Base-by-base conservation (phyloP, 2,113 vertebrate genomes). In the Pangasianodon hypophthalmus region DNA sequence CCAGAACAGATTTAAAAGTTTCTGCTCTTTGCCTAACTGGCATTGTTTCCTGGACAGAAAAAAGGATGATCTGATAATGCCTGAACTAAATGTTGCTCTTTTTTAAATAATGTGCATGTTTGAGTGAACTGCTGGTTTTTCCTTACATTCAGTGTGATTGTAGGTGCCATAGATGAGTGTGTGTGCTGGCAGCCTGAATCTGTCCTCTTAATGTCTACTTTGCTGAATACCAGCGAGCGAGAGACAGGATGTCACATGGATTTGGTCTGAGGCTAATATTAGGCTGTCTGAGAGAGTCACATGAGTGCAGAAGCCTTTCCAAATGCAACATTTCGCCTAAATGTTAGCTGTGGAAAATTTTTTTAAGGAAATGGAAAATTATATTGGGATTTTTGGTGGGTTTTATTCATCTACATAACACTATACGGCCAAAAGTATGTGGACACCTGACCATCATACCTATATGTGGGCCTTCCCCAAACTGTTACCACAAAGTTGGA, bases 131-230 rank as follows among this genome's bases (percentile, higher is more conserved):
- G 69, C 50, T 71, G 2, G 13, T 48, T 44, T n/a, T 37, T 37
- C 16, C 37, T 26, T 60, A 26, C 14, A 41, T 89, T 37, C 79
- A 26, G 26, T 83, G 69, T 24, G 37, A 52, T 77, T 58, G 50
- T 18, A 62, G 41, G 24, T 69, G 50, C 48, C 79, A 85, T 37
- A 80, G 46, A 75, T 50, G 54, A n/a, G 26, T 84, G 88, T n/a
- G 29, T 62, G 82, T 50, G 26, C 71, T 77, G 37, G 50, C 69
- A 80, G 54, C 16, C 26, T 62, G 69, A 13, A 60, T 77, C 69
- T 87, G 86, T 54, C 86, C 29, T 81, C 44, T 81, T 82, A 88
- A 52, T 67, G 48, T 41, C 73, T 87, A 44, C 86, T 87, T 56
- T 60, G 21, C 54, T 79, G 73, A 87, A 85, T 48, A 77, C 58